Evolutionary conservation across 92 coral and sea anemone species (phyloP), one percentile per base, ranked within the genome.

Genomic region (Bergia sp.): DNA sequence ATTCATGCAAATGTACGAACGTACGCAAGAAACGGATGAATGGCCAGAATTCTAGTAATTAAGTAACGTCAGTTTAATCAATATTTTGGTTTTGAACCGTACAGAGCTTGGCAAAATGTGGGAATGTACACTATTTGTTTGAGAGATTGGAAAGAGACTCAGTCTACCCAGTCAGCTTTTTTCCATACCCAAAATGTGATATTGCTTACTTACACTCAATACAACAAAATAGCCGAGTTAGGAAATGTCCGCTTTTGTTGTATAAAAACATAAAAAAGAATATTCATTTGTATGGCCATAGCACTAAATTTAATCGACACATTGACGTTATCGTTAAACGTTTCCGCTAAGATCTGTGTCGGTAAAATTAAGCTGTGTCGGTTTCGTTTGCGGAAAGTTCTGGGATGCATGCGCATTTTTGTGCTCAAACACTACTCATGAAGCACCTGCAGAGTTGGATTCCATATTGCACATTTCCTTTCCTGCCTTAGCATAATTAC

Each of bases 401-500:
- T 73, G 38, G 29, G 1, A 21, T 79, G 66, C 82, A 47, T 55
- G 71, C 71, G 72, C 71, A 57, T 53, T 80, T 80, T 47, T 57
- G 43, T 38, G 23, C 45, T 9, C 73, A 55, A 50, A 55, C 41
- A 57, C 11, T 20, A 20, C 29, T 49, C 36, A 37, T 5, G 7
- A 80, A 80, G 39, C 85, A 80, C 44, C 85, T 80, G 85, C 72
- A 20, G 42, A 38, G 23, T 37, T 80, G 61, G 4, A 79, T 53
- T 49, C 38, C 43, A 15, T 36, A 55, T 37, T 80, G 72, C 37
- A 36, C 29, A 4, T 80, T 80, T 80, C 5, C 47, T 37, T 4
- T 15, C 23, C 18, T 55, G 40, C 5, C 10, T 38, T 80, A 16
- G 23, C 69, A 61, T 55, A 80, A 55, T 53, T 55, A 29, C 29